Conservation (phyloP, 2,888 invertebrate species). For the Chrysolina haemoptera region DNA sequence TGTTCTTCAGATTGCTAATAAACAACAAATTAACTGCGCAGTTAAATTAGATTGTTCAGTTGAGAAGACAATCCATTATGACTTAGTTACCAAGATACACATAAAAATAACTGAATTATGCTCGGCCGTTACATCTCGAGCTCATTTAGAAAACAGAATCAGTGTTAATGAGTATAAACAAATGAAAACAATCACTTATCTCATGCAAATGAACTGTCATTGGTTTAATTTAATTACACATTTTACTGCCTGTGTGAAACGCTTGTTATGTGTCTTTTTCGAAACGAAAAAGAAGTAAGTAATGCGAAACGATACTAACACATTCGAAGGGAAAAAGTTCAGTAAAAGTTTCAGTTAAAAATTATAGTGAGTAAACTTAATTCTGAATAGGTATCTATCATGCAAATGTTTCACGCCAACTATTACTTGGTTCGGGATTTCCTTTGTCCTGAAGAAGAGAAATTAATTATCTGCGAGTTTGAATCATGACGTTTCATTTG, state of each 20-base stretch:
- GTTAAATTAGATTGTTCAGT: neutral
- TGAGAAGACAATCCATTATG: neutral
- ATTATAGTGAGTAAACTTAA: neutral
- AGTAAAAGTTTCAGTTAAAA: too few species aligned
- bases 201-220: constrained; percentile 2
- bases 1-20: neutral
- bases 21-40: neutral
- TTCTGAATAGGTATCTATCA: neutral
- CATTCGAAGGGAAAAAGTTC: too few species aligned
- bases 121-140: neutral
- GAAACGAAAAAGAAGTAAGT: neutral
- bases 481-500: too few species aligned
- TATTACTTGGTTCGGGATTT: too few species aligned
- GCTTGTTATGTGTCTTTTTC: neutral
- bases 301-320: neutral
- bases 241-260: neutral
- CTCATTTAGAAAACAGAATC: neutral
- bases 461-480: too few species aligned
- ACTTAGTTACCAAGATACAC: neutral
- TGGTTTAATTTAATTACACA: constrained; percentile 4
- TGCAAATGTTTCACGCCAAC: too few species aligned
- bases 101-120: neutral
- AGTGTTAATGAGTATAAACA: neutral
- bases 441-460: too few species aligned
- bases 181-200: neutral